These are phyloP conservation scores for Aurelia aurita complex sp. Pacific DNA, from an alignment of 30 jellyfish, hydroid and myxozoan genomes.

Conservation along the genomic window DNA sequence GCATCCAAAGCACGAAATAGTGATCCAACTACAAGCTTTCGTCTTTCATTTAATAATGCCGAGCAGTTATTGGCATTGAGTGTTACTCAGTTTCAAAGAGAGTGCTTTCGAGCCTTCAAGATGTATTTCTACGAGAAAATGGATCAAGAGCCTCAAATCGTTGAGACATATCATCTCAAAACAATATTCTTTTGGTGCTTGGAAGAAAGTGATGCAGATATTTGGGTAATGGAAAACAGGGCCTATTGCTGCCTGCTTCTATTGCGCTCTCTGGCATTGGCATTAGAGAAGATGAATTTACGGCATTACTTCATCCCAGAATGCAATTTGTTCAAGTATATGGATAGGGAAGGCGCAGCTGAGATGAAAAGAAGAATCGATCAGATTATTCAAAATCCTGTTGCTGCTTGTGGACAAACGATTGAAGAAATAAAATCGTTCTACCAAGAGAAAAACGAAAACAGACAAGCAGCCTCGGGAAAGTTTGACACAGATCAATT, in stretches of 20 bases:
- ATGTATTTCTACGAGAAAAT: slow-evolving; percentile 63
- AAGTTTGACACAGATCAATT: no score
- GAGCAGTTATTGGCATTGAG: slow-evolving; percentile 33
- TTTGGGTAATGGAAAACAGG: slow-evolving; percentile 36
- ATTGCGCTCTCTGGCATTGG: slow-evolving; percentile 13
- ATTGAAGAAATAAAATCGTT: slow-evolving; percentile 11
- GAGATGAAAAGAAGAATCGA: slow-evolving; percentile 1
- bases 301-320: slow-evolving; percentile 49
- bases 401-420: slow-evolving; percentile 27
- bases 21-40: slow-evolving; percentile 28
- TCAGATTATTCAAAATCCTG: slow-evolving; percentile 27
- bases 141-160: slow-evolving; percentile 30
- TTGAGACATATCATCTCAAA: slow-evolving; percentile 49
- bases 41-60: slow-evolving; percentile 40
- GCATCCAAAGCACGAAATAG: slow-evolving; percentile 3
- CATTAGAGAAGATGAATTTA: slow-evolving; percentile 3
- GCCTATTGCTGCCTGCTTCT: slow-evolving; percentile 40
- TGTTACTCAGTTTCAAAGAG: slow-evolving; percentile 23
- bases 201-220: slow-evolving; percentile 12
- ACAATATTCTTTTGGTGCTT: slow-evolving; percentile 46
- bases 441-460: background rate
- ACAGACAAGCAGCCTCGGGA: no score
- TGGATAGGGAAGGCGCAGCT: slow-evolving; percentile 5
- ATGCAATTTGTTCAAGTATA: slow-evolving; percentile 33
- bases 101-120: slow-evolving; percentile 34